Conservation (phyloP, 2,888 invertebrate species). For the Acrobeloides nanus region DNA sequence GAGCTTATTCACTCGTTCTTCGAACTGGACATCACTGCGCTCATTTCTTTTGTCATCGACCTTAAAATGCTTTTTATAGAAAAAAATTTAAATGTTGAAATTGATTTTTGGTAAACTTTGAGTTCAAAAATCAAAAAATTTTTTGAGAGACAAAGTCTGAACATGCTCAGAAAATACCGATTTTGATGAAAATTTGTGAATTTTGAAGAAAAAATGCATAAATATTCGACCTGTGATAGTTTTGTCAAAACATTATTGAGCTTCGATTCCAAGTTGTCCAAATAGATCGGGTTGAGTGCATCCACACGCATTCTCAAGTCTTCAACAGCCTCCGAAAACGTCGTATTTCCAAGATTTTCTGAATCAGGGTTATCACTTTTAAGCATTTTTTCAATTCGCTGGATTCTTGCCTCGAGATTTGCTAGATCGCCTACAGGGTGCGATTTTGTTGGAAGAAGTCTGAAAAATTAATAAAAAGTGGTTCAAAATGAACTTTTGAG, state of each 20-base stretch:
- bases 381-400: constrained; percentile 6
- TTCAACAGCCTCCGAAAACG: constrained; percentile 5
- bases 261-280: constrained; percentile 2
- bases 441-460: too few relatives aligned
- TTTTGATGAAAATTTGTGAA: too few relatives aligned
- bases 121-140: too few relatives aligned
- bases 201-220: too few relatives aligned
- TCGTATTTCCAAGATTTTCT: background rate
- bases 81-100: background rate
- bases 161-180: too few relatives aligned
- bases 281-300: constrained; percentile 3
- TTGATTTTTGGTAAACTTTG: too few relatives aligned
- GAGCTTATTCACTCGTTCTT: constrained; percentile 6
- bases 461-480: too few relatives aligned
- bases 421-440: too few relatives aligned
- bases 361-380: background rate
- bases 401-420: constrained; percentile 6
- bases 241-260: constrained; percentile 5
- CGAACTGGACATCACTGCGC: constrained; percentile 1
- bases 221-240: constrained; percentile 8
- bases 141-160: too few relatives aligned
- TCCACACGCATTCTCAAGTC: constrained; percentile 6
- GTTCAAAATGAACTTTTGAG: too few relatives aligned
- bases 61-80: background rate
- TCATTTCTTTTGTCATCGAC: constrained; percentile 8